These are phyloP conservation scores for Percopsis transmontana DNA, from an alignment of 2,113 vertebrate genomes.

Conservation along the genomic window DNA sequence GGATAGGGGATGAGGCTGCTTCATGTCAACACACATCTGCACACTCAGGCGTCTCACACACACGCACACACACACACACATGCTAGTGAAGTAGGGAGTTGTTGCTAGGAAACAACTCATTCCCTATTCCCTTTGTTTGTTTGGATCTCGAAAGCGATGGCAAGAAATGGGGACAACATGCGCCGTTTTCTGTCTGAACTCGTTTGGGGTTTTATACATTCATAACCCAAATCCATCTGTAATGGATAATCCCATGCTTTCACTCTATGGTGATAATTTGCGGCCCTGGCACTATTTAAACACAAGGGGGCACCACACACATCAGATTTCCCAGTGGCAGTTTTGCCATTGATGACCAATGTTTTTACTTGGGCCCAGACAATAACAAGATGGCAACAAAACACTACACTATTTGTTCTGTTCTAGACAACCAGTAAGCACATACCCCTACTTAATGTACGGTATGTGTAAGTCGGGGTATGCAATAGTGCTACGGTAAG, in stretches of 20 bases:
- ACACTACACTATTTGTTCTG: background rate
- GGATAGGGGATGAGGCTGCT: background rate
- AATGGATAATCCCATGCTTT: constrained; percentile 4
- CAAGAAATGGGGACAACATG: background rate
- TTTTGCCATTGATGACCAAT: constrained; percentile 2
- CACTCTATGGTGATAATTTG: background rate
- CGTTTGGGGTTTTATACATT: background rate
- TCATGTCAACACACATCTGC: constrained; percentile 23
- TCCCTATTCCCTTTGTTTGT: constrained; percentile 65
- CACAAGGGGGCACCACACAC: constrained; percentile 64
- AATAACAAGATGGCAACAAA: background rate
- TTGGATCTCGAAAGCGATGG: constrained; percentile 21
- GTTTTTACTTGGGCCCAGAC: background rate
- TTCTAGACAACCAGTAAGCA: background rate
- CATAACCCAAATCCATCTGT: background rate
- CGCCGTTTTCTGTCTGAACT: background rate
- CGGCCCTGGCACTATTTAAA: background rate
- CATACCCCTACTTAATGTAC: background rate
- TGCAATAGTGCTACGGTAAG: constrained; percentile 16
- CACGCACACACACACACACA: constrained; percentile 34
- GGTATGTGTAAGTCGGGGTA: background rate
- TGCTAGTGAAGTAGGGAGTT: constrained; percentile 41
- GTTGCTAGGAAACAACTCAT: constrained; percentile 72
- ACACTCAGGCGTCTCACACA: constrained; percentile 7
- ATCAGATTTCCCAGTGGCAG: background rate